Evolutionary conservation across 2,888 invertebrate genomes (phyloP).

Genomic region (Pediacus dermestoides): DNA sequence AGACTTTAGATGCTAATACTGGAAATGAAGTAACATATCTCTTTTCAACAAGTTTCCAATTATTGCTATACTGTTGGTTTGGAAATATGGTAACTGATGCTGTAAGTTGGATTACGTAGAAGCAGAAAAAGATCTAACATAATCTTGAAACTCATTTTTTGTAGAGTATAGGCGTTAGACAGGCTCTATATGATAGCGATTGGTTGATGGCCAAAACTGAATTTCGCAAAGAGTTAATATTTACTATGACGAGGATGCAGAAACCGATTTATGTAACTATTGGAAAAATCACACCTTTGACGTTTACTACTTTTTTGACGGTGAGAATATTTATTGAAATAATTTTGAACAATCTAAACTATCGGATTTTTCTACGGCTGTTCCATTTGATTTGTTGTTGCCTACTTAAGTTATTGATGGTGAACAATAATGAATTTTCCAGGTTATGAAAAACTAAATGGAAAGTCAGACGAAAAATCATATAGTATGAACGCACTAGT

Average conservation of each 20-base stretch:
- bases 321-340: constrained; percentile 10
- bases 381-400: no score
- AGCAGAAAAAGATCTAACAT: no score
- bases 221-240: constrained; percentile 23
- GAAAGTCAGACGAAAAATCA: no score
- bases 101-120: no score
- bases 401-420: no score
- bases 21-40: constrained; percentile 23
- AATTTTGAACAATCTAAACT: no score
- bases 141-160: constrained; percentile 9
- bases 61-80: constrained; percentile 26
- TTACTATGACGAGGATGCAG: constrained; percentile 25
- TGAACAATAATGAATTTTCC: no score
- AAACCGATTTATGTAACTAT: constrained; percentile 28
- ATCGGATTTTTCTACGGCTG: no score
- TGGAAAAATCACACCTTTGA: constrained; percentile 27
- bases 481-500: no score
- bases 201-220: constrained; percentile 20
- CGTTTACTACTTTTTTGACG: constrained; percentile 25
- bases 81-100: constrained; percentile 24
- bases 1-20: constrained; percentile 18
- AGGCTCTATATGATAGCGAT: constrained; percentile 21
- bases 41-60: constrained; percentile 19
- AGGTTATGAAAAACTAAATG: no score
- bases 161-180: constrained; percentile 17